Evolutionary conservation across 2,797 vertebrate species (phyloP).

Genomic region (Novumbra hubbsi): DNA sequence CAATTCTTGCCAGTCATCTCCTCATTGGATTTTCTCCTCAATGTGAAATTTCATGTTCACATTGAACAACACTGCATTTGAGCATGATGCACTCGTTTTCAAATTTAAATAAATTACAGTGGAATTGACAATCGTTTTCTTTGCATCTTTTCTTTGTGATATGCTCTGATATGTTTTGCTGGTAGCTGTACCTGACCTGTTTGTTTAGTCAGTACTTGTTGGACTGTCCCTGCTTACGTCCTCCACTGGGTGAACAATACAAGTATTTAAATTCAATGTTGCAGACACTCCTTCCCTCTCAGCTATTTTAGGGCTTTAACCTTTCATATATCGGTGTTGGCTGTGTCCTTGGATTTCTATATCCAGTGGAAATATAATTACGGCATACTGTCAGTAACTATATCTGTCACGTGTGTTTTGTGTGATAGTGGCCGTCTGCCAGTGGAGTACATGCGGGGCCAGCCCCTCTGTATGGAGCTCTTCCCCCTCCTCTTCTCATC

Average conservation of each 20-base stretch:
- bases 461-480: slow-evolving; percentile 79
- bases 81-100: no score
- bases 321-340: slow-evolving; percentile 24
- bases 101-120: no score
- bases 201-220: no score
- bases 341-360: slow-evolving; percentile 17
- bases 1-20: no score
- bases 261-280: slow-evolving; percentile 15
- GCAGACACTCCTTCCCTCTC: background rate
- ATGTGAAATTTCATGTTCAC: no score
- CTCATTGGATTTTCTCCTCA: no score
- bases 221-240: no score
- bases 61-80: no score
- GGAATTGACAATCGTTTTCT: no score
- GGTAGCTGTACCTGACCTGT: no score
- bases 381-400: slow-evolving; percentile 11
- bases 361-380: slow-evolving; percentile 44
- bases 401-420: slow-evolving; percentile 17
- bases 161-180: no score
- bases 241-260: background rate
- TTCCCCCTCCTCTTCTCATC: slow-evolving; percentile 81
- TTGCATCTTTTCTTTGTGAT: no score
- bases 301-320: slow-evolving; percentile 41
- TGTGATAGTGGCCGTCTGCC: slow-evolving; percentile 64
- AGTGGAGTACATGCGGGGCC: slow-evolving; percentile 72